Conservation (phyloP, 2,113 vertebrate species). For the Axis porcinus region DNA sequence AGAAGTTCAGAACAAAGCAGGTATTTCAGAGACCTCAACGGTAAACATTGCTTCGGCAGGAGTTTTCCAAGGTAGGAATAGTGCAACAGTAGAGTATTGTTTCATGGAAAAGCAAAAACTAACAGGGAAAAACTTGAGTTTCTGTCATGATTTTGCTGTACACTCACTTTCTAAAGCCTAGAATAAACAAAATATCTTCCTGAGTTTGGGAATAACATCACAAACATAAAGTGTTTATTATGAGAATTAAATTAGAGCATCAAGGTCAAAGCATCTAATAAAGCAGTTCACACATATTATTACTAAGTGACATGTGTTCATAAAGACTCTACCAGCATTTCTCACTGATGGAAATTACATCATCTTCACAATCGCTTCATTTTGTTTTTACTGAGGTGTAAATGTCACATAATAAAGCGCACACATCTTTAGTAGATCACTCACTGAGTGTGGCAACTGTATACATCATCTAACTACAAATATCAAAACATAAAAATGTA, state of each 20-base stretch:
- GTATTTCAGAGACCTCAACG: too few relatives aligned
- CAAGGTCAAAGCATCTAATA: neutral
- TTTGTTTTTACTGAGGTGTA: neutral
- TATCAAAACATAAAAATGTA: neutral
- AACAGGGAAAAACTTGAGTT: neutral
- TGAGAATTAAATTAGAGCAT: neutral
- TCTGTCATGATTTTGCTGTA: too few relatives aligned
- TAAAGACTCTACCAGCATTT: neutral
- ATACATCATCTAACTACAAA: neutral
- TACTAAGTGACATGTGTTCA: neutral
- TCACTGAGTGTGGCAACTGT: neutral
- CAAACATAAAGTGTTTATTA: neutral
- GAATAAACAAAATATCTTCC: neutral
- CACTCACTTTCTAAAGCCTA: neutral
- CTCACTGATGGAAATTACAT: neutral
- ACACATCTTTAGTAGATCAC: neutral
- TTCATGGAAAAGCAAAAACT: neutral
- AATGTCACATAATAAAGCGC: neutral
- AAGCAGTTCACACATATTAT: fast-evolving
- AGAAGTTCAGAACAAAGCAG: neutral
- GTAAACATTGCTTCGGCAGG: fast-evolving
- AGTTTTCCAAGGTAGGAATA: fast-evolving
- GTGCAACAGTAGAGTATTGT: fast-evolving
- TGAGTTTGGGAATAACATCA: neutral
- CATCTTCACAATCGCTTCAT: neutral